Evolutionary conservation across 2,797 vertebrate genomes (phyloP), one percentile per base, ranked within the genome.

Genomic region (Lindbergichthys nudifrons): DNA sequence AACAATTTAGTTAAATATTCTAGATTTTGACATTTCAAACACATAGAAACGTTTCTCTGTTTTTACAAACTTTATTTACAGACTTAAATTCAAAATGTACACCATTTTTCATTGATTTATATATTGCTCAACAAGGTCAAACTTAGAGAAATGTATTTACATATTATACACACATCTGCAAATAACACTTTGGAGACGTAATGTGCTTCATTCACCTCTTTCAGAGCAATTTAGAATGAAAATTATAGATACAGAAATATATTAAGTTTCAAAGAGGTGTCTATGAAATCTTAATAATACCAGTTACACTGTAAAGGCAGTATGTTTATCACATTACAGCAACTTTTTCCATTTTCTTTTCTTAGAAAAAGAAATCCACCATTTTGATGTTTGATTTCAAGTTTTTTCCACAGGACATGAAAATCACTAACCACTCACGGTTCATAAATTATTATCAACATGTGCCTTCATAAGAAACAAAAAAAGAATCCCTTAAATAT

Each of bases 41-140:
- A 61, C 36, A 36, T 19, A 2, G 2, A 12, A 42, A 58, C 3
- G 0, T 10, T 70, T 43, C 61, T 62, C 10, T 54, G n/a, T 51
- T 75, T 74, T 52, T 9, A 64, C 50, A 70, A 75, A 75, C 42
- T 90, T 90, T 84, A 89, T 83, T 90, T 41, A 78, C 74, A 83
- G 0, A 69, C 47, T 68, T 73, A 51, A 80, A 73, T 81, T 60
- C 63, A 48, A 87, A 41, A 73, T 86, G 8, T 52, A 79, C 79
- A 84, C 2, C 19, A 81, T 26, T 0, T 63, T 21, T 83, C 23
- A 45, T 30, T 77, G 53, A 73, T 62, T 65, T 32, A 36, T 36
- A 36, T 36, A 36, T 36, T 36, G 32, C 32, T 32, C 32, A 32
- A 32, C 32, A 32, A 32, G 18, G 41, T 57, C n/a, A 71, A 69